Base-by-base conservation (phyloP, 2,113 vertebrate species). In the Tor tambroides region DNA sequence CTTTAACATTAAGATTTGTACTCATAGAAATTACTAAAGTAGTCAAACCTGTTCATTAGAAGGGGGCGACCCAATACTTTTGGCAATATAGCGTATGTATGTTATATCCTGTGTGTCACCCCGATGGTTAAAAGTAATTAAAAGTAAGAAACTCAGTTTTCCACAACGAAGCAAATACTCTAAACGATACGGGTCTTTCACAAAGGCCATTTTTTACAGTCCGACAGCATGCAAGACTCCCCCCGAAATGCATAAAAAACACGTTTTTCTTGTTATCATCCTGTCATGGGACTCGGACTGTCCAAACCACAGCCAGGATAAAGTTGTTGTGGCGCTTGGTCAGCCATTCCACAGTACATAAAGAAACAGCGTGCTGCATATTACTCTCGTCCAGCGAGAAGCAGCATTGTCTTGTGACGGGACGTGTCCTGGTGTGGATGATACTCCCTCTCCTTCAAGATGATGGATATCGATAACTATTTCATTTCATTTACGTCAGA, bases 131-230 rank as follows among this genome's bases (percentile, higher is more conserved):
- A 10, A 38, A 23, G 4, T 11, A 71, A 38, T 2, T 6, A 28
- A 15, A 19, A 69, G 26, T 6, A 35, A 43, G 77, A 78, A 63
- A 92, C 92, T 92, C 83, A 92, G 87, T 74, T 72, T 84, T 32
- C 69, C 91, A 54, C 23, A 6, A 11, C 15, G 63, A 80, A 94
- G 89, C 85, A 95, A 90, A 85, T 91, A 93, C 83, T 91, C 90
- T 89, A 93, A 80, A 80, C 89, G 90, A 85, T 89, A 85, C 32
- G 92, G 90, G 69, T 93, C 91, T 38, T 86, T 87, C 79, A 94
- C 80, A 87, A 94, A 95, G 10, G 94, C 92, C 93, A 94, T 94
- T 38, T n/a, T 28, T 35, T 59, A 85, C 12, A 72, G n/a, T 89
- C 61, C 28, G 74, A 72, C 56, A 67, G 54, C 30, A 41, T 26